Conservation (phyloP, 2,113 vertebrate genomes). For the Scatophagus argus region DNA sequence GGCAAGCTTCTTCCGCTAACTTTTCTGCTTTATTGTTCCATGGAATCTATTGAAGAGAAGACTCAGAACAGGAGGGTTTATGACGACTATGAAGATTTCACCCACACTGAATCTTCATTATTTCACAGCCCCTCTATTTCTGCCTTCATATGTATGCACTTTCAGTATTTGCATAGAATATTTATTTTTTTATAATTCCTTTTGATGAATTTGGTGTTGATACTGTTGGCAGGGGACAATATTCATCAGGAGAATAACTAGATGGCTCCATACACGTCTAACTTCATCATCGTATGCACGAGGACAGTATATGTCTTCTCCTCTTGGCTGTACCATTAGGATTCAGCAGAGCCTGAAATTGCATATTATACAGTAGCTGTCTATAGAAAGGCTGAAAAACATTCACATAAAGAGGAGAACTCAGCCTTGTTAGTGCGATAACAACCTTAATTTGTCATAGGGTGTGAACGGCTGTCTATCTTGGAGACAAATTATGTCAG, state of each 20-base stretch:
- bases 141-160: constrained; percentile 10
- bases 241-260: constrained; percentile 22
- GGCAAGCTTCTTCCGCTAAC: constrained; percentile 15
- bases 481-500: background rate
- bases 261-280: background rate
- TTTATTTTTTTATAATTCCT: constrained; percentile 14
- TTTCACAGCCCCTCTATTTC: constrained; percentile 8
- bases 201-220: constrained; percentile 19
- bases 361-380: constrained; percentile 39
- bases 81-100: constrained; percentile 36
- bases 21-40: constrained; percentile 6
- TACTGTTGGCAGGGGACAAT: constrained; percentile 1
- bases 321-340: constrained; percentile 31
- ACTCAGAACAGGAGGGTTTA: background rate
- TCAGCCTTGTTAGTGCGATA: constrained; percentile 27
- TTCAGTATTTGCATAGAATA: constrained; percentile 14
- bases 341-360: constrained; percentile 71
- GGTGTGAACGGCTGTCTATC: background rate
- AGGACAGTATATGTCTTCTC: constrained; percentile 1
- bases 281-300: constrained; percentile 22
- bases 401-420: constrained; percentile 1
- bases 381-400: constrained; percentile 19
- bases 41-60: constrained; percentile 1
- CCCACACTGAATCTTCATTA: constrained; percentile 27
- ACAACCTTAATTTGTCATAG: constrained; percentile 5